Evolutionary conservation across 2,888 invertebrate genomes (phyloP), one percentile per base, ranked within the genome.

Genomic region (Rhynchonema sp.): DNA sequence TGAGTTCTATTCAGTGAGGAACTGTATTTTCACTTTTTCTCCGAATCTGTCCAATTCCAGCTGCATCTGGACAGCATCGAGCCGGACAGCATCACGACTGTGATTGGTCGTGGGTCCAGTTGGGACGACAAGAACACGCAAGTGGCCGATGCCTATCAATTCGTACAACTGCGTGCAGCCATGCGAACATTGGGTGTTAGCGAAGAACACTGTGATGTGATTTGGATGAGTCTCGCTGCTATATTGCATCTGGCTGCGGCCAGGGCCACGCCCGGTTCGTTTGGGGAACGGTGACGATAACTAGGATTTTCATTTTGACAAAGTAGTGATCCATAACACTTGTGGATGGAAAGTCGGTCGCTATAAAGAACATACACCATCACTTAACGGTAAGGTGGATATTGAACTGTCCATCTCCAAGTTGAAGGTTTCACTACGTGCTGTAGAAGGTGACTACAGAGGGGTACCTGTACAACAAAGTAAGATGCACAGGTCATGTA

Each of bases 231-330:
- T 53, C 77, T 94, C 67, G 89, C 90, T 0, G 87, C 91, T n/a
- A 84, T 94, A 61, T 87, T 88, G 72, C 94, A 96, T 76, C 76
- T 96, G 64, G 89, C 90, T 22, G 83, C 85, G 73, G 90, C 79
- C 23, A 76, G 75, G 17, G 76, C 74, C 55, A 68, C 70, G 20
- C 25, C 58, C 23, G 56, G 58, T 17, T 9, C 23, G 49, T 20
- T n/a, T 9, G 22, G 3, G 9, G 9, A 20, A 38, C 9, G 38
- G 20, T 38, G 9, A 38, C 20, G 38, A 38, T 9, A 20, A 38
- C 20, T 38, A 38, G 9, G 38, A 20, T 20, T 38, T 38, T 9
- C n/a, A n/a, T n/a, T n/a, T n/a, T n/a, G n/a, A n/a, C n/a, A n/a
- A n/a, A n/a, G n/a, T n/a, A n/a, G n/a, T n/a, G n/a, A n/a, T n/a